Evolutionary conservation across 2,888 invertebrate species (phyloP), one percentile per base, ranked within the genome.

Genomic region (Eilema griseolum): DNA sequence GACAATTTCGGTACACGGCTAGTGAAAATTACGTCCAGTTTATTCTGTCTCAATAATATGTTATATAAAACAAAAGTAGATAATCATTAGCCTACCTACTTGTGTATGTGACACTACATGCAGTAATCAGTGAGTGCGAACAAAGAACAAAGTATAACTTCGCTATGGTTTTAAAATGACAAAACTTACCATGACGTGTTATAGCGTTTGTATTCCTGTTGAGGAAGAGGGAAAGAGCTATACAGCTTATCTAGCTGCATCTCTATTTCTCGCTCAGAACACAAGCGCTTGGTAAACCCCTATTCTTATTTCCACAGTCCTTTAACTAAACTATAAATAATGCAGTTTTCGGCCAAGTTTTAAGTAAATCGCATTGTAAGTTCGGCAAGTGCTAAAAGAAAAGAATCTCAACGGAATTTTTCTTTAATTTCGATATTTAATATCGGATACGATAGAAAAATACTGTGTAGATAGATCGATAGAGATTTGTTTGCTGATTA

Each of bases 321-420:
- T 52, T 52, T n/a, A 52, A n/a, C 52, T n/a, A n/a, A 14, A n/a
- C 20, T 7, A n/a, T 52, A 52, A 52, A 10, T 52, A n/a, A 52
- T 52, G 52, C 52, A 52, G 52, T n/a, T 52, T 1, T 52, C n/a
- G 10, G n/a, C n/a, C 52, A 52, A 52, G 20, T 16, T 20, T n/a
- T n/a, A 8, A 52, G n/a, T n/a, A 52, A 52, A 52, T 52, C n/a
- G 2, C 52, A 52, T 52, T 52, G 12, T 52, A n/a, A 52, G 8
- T n/a, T n/a, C 52, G 52, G 52, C 52, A 52, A 52, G 52, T 52
- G 52, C 52, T 10, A n/a, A n/a, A 3, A n/a, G 7, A 52, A 52
- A 52, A 52, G 52, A 52, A 52, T 52, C 52, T 52, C 52, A 20
- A 52, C 52, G 52, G 52, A 52, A 52, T 52, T 52, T 52, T 52